Percentiles rank a stretch among this genome's conserved stretches.
phyloP scores from a whole-genome alignment of 2,888 invertebrate species.

The Pogonocherus hispidulus region DNA sequence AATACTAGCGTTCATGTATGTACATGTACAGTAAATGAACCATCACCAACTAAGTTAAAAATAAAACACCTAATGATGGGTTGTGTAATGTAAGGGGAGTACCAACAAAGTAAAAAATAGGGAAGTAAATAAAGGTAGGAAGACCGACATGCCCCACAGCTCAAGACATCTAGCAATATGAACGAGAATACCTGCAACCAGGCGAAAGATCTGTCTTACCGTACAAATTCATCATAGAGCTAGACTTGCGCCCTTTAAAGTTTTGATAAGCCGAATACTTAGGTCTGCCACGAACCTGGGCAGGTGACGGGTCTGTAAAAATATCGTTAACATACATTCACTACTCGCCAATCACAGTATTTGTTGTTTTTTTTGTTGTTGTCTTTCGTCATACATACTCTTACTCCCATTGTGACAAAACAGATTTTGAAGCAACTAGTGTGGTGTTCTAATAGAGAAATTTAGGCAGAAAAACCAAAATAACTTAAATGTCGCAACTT shows the following conservation, averaged over 20 bases:
- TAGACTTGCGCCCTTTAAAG: conserved; percentile 93
- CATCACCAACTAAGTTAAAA: conserved; percentile 47
- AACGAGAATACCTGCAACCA: conserved; percentile 55
- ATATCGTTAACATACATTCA: conserved; percentile 70
- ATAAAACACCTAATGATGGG: conserved; percentile 25
- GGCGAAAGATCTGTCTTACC: conserved; percentile 78
- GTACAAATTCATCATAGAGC: conserved; percentile 96
- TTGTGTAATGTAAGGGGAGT: conserved; percentile 35
- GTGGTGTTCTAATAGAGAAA: conserved; percentile 18
- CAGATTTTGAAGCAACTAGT: conserved; percentile 48
- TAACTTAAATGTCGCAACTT: too few relatives aligned
- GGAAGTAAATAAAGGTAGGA: conserved; percentile 40
- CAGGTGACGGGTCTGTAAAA: conserved; percentile 87
- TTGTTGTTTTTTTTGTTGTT: conserved; percentile 32
- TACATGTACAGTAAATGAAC: conserved; percentile 48
- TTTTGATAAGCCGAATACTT: conserved; percentile 89
- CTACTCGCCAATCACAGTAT: conserved; percentile 59
- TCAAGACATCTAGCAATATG: conserved; percentile 52
- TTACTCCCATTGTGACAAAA: conserved; percentile 46
- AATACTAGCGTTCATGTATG: conserved; percentile 33
- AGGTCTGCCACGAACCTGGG: conserved; percentile 85
- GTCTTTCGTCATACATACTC: conserved; percentile 22
- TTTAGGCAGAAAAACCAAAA: conserved; percentile 32
- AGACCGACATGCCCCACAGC: conserved; percentile 52
- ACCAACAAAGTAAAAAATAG: conserved; percentile 32